Evolutionary conservation across 2,888 invertebrate genomes (phyloP).

Genomic region (Iphiclides podalirius): DNA sequence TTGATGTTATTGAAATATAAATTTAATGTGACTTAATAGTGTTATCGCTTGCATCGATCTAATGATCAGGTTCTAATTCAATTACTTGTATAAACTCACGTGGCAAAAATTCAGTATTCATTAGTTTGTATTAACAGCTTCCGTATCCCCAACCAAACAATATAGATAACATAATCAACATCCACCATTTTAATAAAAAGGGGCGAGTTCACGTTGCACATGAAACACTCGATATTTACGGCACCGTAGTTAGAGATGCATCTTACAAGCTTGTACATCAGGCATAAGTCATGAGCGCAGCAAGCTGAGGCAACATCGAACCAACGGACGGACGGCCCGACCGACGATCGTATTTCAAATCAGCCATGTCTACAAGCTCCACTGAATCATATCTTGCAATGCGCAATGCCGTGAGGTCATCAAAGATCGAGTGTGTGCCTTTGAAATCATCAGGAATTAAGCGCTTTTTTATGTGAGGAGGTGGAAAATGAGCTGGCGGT

Average conservation of each 20-base stretch:
- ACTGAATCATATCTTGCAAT: slow-evolving; percentile 34
- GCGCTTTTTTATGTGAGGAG: too few relatives aligned
- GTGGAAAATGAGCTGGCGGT: too few relatives aligned
- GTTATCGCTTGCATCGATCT: background rate
- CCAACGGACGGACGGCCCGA: slow-evolving; percentile 35
- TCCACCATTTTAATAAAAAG: too few relatives aligned
- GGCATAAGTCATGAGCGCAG: slow-evolving; percentile 16
- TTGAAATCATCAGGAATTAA: too few relatives aligned
- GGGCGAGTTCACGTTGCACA: too few relatives aligned
- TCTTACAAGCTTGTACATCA: slow-evolving; percentile 14
- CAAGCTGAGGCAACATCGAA: slow-evolving; percentile 30
- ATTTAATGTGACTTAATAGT: background rate
- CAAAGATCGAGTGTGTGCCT: slow-evolving; percentile 17
- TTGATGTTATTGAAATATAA: slow-evolving; percentile 3
- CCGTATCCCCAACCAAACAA: too few relatives aligned
- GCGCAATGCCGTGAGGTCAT: slow-evolving; percentile 19
- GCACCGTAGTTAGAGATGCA: background rate
- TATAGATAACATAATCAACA: too few relatives aligned
- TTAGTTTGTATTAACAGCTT: too few relatives aligned
- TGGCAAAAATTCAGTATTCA: too few relatives aligned
- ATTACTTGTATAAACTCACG: too few relatives aligned
- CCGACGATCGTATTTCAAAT: slow-evolving; percentile 39
- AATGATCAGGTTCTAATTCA: too few relatives aligned
- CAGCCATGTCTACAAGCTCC: slow-evolving; percentile 35
- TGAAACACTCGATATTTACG: background rate